Evolutionary conservation across 2,888 invertebrate species (phyloP), one percentile per base, ranked within the genome.

Genomic region (Sphecodes monilicornis): DNA sequence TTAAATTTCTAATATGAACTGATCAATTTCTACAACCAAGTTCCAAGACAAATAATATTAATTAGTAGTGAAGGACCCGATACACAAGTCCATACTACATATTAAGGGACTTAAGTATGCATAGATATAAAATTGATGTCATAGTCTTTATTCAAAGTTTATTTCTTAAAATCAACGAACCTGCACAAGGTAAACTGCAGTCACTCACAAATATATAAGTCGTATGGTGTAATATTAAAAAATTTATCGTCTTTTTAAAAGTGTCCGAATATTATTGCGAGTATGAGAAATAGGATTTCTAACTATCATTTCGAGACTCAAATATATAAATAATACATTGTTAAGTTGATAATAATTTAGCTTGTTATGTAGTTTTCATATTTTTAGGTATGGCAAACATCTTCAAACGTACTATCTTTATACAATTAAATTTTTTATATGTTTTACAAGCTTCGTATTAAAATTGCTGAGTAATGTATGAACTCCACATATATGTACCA

Each of bases 51-150:
- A 46, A 43, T 16, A 36, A 69, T 68, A 29, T 74, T 50, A 39
- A 41, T 74, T 75, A 39, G 32, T 60, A 72, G 36, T 84, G 73
- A 50, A 76, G 46, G 78, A 79, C 50, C 69, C 29, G 78, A 84
- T 84, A 84, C 85, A 78, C 84, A 85, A 85, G 78, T 84, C 78
- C 85, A 78, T 84, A 79, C 78, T 84, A 39, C 68, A 50, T 72
- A 73, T 79, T 76, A 54, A 43, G 46, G 71, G 72, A 84, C 41
- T 84, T 39, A 36, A 11, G 39, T 39, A 39, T n/a, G n/a, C n/a
- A n/a, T 13, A 39, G n/a, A 68, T 68, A 5, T 68, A n/a, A 39
- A 11, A 60, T 60, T 60, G 8, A 60, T 8, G 29, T 29, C 16
- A 60, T 29, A 1, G 18, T 36, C 32, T 22, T 66, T 66, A 36